A percentile compares a stretch with the other conserved stretches of the same genome.
phyloP scores from a whole-genome alignment of 2,797 vertebrate genomes.

The Botia kubotai region DNA sequence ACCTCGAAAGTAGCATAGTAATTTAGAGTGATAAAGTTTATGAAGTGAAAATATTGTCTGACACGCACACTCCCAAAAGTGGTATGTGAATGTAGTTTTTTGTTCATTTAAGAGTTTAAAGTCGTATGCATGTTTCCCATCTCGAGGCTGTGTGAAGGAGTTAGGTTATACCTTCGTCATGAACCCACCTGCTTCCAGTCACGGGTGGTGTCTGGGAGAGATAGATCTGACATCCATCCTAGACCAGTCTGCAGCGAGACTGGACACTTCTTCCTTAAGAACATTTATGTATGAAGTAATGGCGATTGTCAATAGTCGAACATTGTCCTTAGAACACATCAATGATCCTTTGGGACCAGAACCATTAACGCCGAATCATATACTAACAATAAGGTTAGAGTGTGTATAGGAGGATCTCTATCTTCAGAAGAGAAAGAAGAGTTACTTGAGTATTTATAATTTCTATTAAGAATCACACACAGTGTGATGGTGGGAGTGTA shows the following conservation, averaged over 20 bases:
- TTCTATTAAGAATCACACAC: not conserved
- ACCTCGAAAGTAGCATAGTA: too few species aligned
- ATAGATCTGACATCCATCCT: not conserved
- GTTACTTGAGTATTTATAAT: not conserved
- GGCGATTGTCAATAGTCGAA: not conserved
- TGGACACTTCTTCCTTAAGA: not conserved
- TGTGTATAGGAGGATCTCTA: not conserved
- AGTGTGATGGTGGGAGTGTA: not conserved
- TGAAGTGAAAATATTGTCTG: too few species aligned
- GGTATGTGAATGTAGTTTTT: too few species aligned
- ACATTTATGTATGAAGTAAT: not conserved
- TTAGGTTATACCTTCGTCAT: not conserved
- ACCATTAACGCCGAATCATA: not conserved
- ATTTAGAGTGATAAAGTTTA: too few species aligned
- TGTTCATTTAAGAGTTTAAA: too few species aligned
- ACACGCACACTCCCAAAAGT: too few species aligned
- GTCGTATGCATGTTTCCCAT: too few species aligned
- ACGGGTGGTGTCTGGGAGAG: not conserved
- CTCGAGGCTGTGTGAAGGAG: not conserved
- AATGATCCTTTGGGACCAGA: not conserved
- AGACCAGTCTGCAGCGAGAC: not conserved
- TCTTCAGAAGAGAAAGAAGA: not conserved
- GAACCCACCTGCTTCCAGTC: too few species aligned
- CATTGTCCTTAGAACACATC: not conserved
- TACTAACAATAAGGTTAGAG: not conserved